Percentiles rank a stretch among this genome's conserved stretches.
phyloP scores from a whole-genome alignment of 2,888 invertebrate species.

The Epicampocera succincta region DNA sequence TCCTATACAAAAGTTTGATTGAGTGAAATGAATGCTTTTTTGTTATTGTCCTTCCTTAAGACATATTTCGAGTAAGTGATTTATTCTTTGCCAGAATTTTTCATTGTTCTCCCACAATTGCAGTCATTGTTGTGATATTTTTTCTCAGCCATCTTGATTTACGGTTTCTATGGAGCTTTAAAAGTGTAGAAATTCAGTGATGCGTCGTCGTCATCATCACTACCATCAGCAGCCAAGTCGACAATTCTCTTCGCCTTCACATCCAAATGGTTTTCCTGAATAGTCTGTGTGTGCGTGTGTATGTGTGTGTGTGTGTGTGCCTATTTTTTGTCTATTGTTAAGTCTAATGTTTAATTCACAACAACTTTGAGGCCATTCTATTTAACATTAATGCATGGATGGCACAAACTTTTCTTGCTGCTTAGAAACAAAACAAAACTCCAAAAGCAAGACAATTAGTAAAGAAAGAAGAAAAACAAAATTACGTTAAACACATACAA shows the following conservation, averaged over 20 bases:
- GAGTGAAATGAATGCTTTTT: slow-evolving; percentile 43
- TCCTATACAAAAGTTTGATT: no score
- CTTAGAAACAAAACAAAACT: not conserved
- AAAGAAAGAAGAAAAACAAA: not conserved
- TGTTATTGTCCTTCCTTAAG: slow-evolving; percentile 55
- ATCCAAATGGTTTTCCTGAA: slow-evolving; percentile 10
- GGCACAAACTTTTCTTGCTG: slow-evolving; percentile 34
- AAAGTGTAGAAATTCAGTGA: slow-evolving; percentile 69
- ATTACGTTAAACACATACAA: slow-evolving; percentile 18
- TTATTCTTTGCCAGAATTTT: not conserved
- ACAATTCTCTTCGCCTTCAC: slow-evolving; percentile 21
- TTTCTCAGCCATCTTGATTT: slow-evolving; percentile 81
- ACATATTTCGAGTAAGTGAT: slow-evolving; percentile 64
- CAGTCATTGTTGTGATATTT: slow-evolving; percentile 42
- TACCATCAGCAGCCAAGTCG: slow-evolving; percentile 6
- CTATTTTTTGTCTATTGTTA: slow-evolving; percentile 59
- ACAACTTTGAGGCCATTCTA: slow-evolving; percentile 51
- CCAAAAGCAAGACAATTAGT: slow-evolving; percentile 19
- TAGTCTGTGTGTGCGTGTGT: slow-evolving; percentile 12
- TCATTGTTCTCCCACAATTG: slow-evolving; percentile 8
- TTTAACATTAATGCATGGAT: slow-evolving; percentile 57
- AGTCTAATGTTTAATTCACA: slow-evolving; percentile 47
- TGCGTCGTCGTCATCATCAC: slow-evolving; percentile 58
- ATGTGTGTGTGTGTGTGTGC: slow-evolving; percentile 10
- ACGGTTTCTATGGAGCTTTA: slow-evolving; percentile 73